A percentile compares a stretch with the other conserved stretches of the same genome.
Evolutionary conservation across 2,888 invertebrate species (phyloP).

Genomic region (Agrotis segetum): DNA sequence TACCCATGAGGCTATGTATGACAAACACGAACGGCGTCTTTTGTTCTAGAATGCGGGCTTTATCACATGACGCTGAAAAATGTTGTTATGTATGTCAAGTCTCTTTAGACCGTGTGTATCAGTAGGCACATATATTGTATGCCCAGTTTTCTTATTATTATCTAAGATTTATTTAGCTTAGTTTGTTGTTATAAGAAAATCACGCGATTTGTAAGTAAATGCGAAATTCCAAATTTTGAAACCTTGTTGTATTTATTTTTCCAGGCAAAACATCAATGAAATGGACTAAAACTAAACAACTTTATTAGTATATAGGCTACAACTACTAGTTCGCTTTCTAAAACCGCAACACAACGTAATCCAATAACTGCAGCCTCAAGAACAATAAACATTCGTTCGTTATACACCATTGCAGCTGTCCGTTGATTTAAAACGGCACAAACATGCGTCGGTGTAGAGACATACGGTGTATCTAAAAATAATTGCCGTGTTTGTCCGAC

Average conservation of each 20-base stretch:
- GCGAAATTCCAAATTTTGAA: neutral
- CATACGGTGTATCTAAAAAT: slow-evolving; percentile 43
- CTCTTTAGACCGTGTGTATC: neutral
- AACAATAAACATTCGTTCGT: slow-evolving; percentile 34
- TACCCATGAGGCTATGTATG: slow-evolving; percentile 3
- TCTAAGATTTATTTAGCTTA: slow-evolving; percentile 6
- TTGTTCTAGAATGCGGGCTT: slow-evolving; percentile 35
- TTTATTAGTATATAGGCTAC: neutral
- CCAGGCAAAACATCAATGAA: neutral
- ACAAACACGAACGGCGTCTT: neutral
- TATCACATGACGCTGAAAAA: slow-evolving; percentile 17
- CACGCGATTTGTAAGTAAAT: slow-evolving; percentile 19
- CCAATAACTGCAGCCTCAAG: slow-evolving; percentile 26
- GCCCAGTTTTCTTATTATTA: neutral
- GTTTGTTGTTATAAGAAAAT: slow-evolving; percentile 5
- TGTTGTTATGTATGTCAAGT: neutral
- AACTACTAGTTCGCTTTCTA: slow-evolving; percentile 9
- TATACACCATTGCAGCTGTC: slow-evolving; percentile 46
- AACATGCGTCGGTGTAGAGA: slow-evolving; percentile 36
- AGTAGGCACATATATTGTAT: neutral
- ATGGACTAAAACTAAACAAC: neutral
- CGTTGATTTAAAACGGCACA: slow-evolving; percentile 36
- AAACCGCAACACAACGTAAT: slow-evolving; percentile 25
- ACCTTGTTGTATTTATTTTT: neutral
- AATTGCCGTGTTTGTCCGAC: slow-evolving; percentile 42